Evolutionary conservation across 2,888 invertebrate species (phyloP), one percentile per base, ranked within the genome.

Genomic region (Ornithoptera alexandrae): DNA sequence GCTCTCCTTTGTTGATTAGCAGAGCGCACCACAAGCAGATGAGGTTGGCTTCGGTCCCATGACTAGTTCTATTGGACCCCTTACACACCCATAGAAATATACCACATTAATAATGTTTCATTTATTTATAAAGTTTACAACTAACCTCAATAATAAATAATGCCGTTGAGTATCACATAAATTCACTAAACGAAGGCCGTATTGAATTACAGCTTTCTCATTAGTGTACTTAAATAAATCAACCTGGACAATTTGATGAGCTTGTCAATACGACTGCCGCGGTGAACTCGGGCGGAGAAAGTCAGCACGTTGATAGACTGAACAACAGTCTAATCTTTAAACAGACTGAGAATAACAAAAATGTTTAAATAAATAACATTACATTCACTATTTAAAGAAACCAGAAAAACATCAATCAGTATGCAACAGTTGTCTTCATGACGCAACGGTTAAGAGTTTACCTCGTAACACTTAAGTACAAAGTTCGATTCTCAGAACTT

Each of bases 161-260:
- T 5, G 50, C n/a, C 53, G 8, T 53, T n/a, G 53, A 53, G 53
- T 68, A 62, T 59, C 63, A 63, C 12, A 64, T 68, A 68, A 68
- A 68, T 64, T 58, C 58, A 63, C 57, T 46, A 58, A 15, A 65
- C 61, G 57, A 62, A 65, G 65, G 71, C 71, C 6, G 53, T 57
- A 74, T 76, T 69, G 66, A 58, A 62, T 76, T 75, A 72, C 75
- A 66, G 63, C 69, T 77, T 78, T 77, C 77, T 74, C 72, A 69
- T 74, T 75, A 75, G 73, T 70, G 66, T 72, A 69, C 57, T 72
- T 65, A 71, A 72, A 72, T 68, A 72, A 67, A 73, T 53, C 36
- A 59, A 69, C 60, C 67, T 67, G 66, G 68, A 73, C 73, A 70
- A 68, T 74, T 73, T 74, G 73, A 74, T 73, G 73, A 62, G 68